Evolutionary conservation across 2,113 vertebrate species (phyloP).

Genomic region (Paedocypris sp.): DNA sequence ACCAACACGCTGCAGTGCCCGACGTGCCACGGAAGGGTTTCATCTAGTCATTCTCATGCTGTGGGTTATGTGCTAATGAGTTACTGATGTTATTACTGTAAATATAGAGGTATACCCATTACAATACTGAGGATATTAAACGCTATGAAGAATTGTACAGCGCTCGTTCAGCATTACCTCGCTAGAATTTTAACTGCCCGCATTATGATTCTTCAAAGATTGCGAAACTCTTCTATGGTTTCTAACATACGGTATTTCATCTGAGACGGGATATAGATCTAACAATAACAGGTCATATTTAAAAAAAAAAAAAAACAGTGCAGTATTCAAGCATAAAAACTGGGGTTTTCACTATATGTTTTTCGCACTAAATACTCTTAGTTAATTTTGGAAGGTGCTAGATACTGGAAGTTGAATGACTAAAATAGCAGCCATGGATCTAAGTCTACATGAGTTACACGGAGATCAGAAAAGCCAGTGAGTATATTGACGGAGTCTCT

Average conservation of each 20-base stretch:
- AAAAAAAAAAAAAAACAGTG: conserved; percentile 16
- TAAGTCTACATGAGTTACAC: conserved; percentile 56
- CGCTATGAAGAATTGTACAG: conserved; percentile 50
- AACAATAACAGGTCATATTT: conserved; percentile 19
- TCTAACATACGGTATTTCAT: conserved; percentile 33
- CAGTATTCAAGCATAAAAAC: conserved; percentile 20
- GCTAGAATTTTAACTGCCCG: conserved; percentile 41
- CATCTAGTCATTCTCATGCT: conserved; percentile 69
- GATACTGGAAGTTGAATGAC: conserved; percentile 7
- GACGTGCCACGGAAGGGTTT: conserved; percentile 64
- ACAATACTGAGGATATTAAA: conserved; percentile 48
- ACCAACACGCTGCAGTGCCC: conserved; percentile 63
- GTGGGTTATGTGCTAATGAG: conserved; percentile 57
- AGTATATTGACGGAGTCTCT: conserved; percentile 55
- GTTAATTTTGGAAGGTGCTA: conserved; percentile 6
- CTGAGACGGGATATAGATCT: conserved; percentile 28
- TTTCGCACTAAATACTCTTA: conserved; percentile 35
- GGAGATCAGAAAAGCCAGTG: conserved; percentile 54
- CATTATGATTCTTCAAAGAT: conserved; percentile 24
- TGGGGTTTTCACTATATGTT: neutral
- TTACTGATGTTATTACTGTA: conserved; percentile 58
- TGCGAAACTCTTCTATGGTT: conserved; percentile 25
- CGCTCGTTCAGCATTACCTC: conserved; percentile 53
- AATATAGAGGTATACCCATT: conserved; percentile 59
- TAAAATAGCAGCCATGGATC: conserved; percentile 33